A percentile compares a stretch with the other conserved stretches of the same genome.
Conservation (phyloP, 2,113 vertebrate species). For the Archocentrus centrarchus region DNA sequence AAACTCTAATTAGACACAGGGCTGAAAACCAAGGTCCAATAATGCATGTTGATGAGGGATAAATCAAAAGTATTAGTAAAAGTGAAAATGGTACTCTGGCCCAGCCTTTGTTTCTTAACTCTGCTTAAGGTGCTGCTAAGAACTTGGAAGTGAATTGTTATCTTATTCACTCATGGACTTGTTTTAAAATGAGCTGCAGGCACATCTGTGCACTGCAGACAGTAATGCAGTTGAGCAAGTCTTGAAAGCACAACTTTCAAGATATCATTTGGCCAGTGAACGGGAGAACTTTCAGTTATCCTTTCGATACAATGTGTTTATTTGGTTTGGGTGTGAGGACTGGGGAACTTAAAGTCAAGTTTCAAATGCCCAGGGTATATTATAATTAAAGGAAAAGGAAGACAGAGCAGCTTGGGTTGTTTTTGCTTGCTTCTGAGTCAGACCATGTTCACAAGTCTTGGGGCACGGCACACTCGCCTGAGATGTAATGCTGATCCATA, state of each 20-base stretch:
- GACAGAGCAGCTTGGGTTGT: neutral
- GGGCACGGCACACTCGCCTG: neutral
- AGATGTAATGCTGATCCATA: conserved; percentile 10
- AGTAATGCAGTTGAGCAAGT: conserved; percentile 13
- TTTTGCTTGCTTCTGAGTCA: neutral
- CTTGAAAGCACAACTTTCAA: neutral
- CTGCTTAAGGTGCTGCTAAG: neutral
- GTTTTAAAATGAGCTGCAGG: neutral
- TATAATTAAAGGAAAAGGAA: neutral
- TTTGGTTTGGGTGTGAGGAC: neutral
- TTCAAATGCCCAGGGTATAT: neutral
- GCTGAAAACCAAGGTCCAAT: neutral
- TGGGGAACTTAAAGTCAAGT: neutral
- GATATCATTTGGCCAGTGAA: neutral
- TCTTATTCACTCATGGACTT: conserved; percentile 3
- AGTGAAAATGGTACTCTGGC: neutral
- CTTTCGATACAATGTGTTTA: neutral
- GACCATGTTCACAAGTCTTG: neutral
- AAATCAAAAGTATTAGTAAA: neutral
- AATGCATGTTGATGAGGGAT: neutral
- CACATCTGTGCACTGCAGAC: neutral
- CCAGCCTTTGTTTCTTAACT: neutral
- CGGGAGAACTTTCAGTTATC: neutral
- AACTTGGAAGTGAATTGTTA: neutral
- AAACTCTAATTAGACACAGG: neutral